phyloP scores from a whole-genome alignment of 2,113 vertebrate genomes.

The Heteronetta atricapilla region DNA sequence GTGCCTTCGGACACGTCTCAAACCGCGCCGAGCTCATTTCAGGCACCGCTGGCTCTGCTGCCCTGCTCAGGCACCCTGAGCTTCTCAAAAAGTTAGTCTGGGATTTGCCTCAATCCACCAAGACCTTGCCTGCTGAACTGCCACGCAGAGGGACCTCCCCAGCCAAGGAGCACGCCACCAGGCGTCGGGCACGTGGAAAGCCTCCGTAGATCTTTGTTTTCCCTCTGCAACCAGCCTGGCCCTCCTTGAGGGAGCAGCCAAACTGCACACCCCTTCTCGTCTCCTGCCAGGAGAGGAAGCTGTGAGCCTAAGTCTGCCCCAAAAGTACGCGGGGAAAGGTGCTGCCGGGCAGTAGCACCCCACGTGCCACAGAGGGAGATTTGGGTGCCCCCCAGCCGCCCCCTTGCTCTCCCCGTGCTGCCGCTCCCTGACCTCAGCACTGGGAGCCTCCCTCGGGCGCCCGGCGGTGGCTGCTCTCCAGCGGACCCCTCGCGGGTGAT shows the following conservation, averaged over 20 bases:
- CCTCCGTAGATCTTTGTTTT: not conserved
- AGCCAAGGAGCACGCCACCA: not conserved
- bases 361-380: not conserved
- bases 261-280: no score
- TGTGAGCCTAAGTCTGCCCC: no score
- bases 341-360: not conserved
- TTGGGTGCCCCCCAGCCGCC: no score
- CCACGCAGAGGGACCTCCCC: not conserved
- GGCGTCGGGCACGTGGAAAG: rapidly evolving
- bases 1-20: not conserved
- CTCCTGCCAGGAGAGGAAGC: no score
- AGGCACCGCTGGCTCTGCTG: not conserved
- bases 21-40: not conserved
- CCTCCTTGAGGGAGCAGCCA: no score
- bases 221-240: not conserved
- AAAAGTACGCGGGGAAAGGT: no score
- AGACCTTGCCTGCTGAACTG: not conserved
- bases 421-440: no score
- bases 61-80: not conserved
- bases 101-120: not conserved
- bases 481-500: no score
- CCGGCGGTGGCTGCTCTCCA: no score
- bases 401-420: no score
- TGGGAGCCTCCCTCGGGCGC: no score
- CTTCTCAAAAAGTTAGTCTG: rapidly evolving